Base-by-base conservation (phyloP, 2,797 vertebrate genomes). In the Tympanoctomys barrerae region DNA sequence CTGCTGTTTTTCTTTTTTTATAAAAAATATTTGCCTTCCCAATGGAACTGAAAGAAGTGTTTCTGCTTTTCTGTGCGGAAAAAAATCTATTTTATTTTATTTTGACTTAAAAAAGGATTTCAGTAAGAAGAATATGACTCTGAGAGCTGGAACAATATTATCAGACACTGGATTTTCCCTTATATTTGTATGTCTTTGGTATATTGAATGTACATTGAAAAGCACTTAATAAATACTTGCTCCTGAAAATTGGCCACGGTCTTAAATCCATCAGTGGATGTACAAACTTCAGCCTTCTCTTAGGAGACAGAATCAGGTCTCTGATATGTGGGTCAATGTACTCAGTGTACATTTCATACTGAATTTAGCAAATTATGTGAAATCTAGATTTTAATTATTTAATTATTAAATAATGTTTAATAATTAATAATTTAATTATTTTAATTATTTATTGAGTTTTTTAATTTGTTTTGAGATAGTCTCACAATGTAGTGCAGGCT, bases 161-260 rank as follows among this genome's bases (percentile, higher is more conserved):
- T 24, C 36, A 92, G 64, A 75, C 33, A 12, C 5, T 1, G 1
- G 22, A 39, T 82, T 89, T 95, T 73, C 80, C 46, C 84, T 85
- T 73, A 68, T 49, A 62, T 90, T 80, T 95, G 22, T 13, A 78
- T 96, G 85, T 81, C 62, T 89, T 68, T 73, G 1, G 6, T 59
- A 39, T 85, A 64, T 1, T 59, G 62, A 88, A 10, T 57, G 42
- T 82, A 87, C 52, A 86, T 7, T 71, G 33, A 39, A 94, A 95
- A 93, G 78, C 46, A 79, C 70, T 92, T 52, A 49, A 92, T 31
- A 83, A 91, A 73, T n/a, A 78, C 13, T 84, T 79, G 62, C 79
- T 95, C 62, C 81, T 86, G 19, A 33, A 94, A 90, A 88, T 87
- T 8, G 31, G 22, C 59, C 49, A 78, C 22, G 78, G 46, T 78